These are phyloP conservation scores for Exocentrus adspersus DNA, from an alignment of 2,888 invertebrate species.

Conservation along the genomic window DNA sequence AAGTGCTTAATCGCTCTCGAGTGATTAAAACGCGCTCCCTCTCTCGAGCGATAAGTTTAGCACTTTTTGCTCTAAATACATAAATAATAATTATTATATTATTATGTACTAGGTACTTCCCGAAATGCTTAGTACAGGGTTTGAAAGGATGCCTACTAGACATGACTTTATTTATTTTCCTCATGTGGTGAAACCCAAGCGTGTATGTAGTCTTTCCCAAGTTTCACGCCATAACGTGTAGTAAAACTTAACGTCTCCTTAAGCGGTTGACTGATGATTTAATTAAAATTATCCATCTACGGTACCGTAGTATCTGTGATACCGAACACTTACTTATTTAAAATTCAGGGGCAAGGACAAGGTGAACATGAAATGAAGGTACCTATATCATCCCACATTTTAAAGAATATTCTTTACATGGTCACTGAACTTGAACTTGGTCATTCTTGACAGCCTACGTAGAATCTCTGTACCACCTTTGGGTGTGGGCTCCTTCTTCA, in stretches of 20 bases:
- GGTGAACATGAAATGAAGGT: conserved; percentile 19
- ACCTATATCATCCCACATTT: conserved; percentile 10
- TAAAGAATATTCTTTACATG: conserved; percentile 17
- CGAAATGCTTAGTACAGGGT: too few relatives aligned
- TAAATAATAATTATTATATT: too few relatives aligned
- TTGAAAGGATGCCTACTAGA: too few relatives aligned
- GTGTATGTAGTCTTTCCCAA: neutral
- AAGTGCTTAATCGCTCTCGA: too few relatives aligned
- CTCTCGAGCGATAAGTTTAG: too few relatives aligned
- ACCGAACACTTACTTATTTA: conserved; percentile 2
- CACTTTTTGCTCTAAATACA: too few relatives aligned
- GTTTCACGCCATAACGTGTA: neutral
- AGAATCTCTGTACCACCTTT: conserved; percentile 6
- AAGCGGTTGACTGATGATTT: neutral
- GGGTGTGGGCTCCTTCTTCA: neutral
- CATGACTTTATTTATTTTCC: too few relatives aligned
- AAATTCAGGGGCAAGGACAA: conserved; percentile 25
- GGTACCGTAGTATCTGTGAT: neutral
- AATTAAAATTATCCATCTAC: conserved; percentile 1
- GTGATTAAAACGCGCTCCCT: too few relatives aligned
- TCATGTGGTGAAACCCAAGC: too few relatives aligned
- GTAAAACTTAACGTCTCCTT: neutral
- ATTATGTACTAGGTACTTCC: too few relatives aligned
- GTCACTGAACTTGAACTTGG: conserved; percentile 24
- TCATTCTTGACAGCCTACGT: conserved; percentile 10